A percentile compares a stretch with the other conserved stretches of the same genome.
Conservation (phyloP, 2,113 vertebrate genomes). For the Urocynchramus pylzowi region DNA sequence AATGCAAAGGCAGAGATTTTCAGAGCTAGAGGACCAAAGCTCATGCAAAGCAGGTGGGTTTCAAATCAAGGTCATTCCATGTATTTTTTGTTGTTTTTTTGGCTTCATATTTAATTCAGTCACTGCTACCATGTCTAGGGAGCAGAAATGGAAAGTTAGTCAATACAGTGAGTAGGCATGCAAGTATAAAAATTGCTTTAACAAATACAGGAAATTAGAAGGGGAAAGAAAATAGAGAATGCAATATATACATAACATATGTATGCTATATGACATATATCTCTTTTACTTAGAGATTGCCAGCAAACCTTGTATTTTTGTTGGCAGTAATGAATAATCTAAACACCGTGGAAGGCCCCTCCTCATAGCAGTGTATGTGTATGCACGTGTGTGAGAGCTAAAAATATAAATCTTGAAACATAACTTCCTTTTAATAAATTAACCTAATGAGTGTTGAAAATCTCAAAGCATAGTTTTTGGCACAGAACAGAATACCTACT, state of each 20-base stretch:
- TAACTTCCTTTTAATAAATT: neutral
- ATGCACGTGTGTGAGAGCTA: neutral
- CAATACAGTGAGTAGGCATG: conserved; percentile 17
- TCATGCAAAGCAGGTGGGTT: conserved; percentile 69
- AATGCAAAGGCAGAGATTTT: conserved; percentile 48
- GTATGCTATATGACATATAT: neutral
- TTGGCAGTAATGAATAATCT: neutral
- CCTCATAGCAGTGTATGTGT: neutral
- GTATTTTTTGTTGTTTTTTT: neutral
- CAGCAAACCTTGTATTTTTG: neutral
- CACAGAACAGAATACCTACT: neutral
- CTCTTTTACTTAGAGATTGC: neutral
- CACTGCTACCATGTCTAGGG: neutral
- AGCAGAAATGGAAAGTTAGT: conserved; percentile 50
- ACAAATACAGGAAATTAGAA: neutral
- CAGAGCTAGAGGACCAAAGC: conserved; percentile 66
- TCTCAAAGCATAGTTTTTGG: neutral
- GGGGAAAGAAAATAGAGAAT: neutral
- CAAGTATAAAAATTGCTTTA: conserved; percentile 17
- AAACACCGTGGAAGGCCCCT: neutral
- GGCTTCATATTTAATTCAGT: conserved; percentile 64
- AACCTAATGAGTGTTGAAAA: neutral
- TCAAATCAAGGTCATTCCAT: conserved; percentile 76
- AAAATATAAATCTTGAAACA: neutral
- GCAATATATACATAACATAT: neutral